Conservation (phyloP, 1,140 invertebrate species). For the Plectus sambesii region DNA sequence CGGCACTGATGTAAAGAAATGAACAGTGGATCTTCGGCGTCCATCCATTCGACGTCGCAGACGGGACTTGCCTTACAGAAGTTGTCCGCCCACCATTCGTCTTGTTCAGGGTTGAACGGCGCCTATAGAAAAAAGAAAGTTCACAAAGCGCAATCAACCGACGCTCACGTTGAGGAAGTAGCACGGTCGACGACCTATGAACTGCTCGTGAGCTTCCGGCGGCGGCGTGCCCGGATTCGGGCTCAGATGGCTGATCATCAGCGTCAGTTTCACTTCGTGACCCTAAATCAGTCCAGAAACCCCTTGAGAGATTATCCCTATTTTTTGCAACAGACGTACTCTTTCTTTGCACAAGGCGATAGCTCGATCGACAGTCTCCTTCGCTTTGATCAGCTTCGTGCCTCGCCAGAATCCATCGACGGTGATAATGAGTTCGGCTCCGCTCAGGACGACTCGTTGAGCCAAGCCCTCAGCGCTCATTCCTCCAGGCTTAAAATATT, state of each 20-base stretch:
- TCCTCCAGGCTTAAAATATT: constrained; percentile 7
- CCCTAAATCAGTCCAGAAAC: no score
- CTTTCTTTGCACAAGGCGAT: neutral
- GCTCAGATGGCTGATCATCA: constrained; percentile 16
- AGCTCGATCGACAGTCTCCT: constrained; percentile 9
- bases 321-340: no score
- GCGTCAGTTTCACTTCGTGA: no score
- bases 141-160: no score
- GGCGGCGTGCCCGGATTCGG: constrained; percentile 19
- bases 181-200: constrained; percentile 13
- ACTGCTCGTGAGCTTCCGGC: constrained; percentile 13
- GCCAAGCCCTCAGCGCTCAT: neutral
- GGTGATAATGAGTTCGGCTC: constrained; percentile 9
- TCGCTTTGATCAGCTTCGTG: constrained; percentile 8
- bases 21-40: constrained; percentile 85
- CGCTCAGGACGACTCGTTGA: neutral
- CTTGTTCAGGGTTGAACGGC: no score
- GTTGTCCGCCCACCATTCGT: no score
- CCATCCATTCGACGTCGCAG: constrained; percentile 79
- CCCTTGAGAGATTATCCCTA: no score
- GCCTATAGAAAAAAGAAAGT: no score
- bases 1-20: no score
- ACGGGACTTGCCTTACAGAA: no score
- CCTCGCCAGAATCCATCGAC: constrained; percentile 22
- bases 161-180: constrained; percentile 6